A percentile compares a stretch with the other conserved stretches of the same genome.
These are phyloP conservation scores for Tinamus guttatus DNA, from an alignment of 2,113 vertebrate species.

Conservation along the genomic window DNA sequence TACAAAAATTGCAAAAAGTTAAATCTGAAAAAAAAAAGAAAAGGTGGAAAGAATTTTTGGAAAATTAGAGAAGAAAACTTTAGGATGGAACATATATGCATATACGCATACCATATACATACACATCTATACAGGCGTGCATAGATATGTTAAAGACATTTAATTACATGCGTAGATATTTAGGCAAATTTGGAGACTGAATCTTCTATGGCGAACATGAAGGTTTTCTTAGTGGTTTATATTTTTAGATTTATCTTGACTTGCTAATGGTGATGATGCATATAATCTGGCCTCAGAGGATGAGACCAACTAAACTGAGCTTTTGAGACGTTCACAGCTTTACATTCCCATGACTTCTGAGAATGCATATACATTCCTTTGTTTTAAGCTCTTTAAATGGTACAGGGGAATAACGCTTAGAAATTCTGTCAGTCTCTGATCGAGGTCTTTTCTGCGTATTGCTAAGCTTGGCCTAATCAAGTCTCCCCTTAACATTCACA, in stretches of 20 bases:
- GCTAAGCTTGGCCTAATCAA: not conserved
- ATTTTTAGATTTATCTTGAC: not conserved
- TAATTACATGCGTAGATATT: not conserved
- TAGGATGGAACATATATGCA: accelerated
- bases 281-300: not conserved
- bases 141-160: not conserved
- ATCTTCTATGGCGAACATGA: not conserved
- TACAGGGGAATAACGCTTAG: not conserved
- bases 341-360: not conserved
- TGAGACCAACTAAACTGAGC: not conserved
- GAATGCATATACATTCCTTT: accelerated
- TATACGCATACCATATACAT: not conserved
- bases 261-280: not conserved
- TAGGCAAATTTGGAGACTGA: not conserved
- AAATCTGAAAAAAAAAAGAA: not conserved
- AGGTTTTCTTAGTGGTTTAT: not conserved
- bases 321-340: not conserved
- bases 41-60: not conserved
- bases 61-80: not conserved
- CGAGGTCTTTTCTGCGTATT: not conserved
- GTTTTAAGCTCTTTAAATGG: not conserved
- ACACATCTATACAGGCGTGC: not conserved
- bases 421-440: accelerated
- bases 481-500: constrained; percentile 57
- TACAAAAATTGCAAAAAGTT: not conserved